Evolutionary conservation across 2,797 vertebrate genomes (phyloP).

Genomic region (Picus viridis): DNA sequence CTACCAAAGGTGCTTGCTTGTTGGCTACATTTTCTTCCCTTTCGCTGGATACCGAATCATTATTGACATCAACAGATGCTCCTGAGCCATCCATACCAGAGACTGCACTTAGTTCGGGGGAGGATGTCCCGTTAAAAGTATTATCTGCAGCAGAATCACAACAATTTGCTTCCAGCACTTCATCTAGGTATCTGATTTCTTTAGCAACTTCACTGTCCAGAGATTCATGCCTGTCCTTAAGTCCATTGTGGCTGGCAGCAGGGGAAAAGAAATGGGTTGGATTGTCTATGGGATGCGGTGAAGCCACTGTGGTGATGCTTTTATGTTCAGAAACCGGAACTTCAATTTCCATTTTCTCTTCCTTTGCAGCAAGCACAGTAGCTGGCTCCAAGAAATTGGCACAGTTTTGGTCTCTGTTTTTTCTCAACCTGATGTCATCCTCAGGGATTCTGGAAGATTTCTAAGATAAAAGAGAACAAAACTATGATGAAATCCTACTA

Average conservation of each 20-base stretch:
- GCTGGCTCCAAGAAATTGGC: slow-evolving; percentile 88
- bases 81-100: slow-evolving; percentile 73
- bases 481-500: slow-evolving; percentile 4
- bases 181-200: slow-evolving; percentile 94
- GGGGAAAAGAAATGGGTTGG: slow-evolving; percentile 79
- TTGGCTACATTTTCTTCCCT: slow-evolving; percentile 67
- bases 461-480: slow-evolving; percentile 76
- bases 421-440: slow-evolving; percentile 88
- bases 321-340: slow-evolving; percentile 82
- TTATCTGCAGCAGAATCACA: slow-evolving; percentile 84
- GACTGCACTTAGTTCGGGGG: slow-evolving; percentile 68
- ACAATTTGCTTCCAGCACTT: slow-evolving; percentile 92
- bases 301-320: slow-evolving; percentile 73
- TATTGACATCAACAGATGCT: slow-evolving; percentile 73
- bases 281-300: slow-evolving; percentile 76
- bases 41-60: slow-evolving; percentile 61
- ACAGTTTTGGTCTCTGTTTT: slow-evolving; percentile 83
- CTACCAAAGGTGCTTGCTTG: slow-evolving; percentile 65
- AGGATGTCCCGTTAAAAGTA: slow-evolving; percentile 85
- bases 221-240: slow-evolving; percentile 82
- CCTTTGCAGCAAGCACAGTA: slow-evolving; percentile 80
- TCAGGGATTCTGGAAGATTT: slow-evolving; percentile 85
- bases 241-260: slow-evolving; percentile 80
- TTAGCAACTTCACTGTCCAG: slow-evolving; percentile 90
- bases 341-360: slow-evolving; percentile 91